These are phyloP conservation scores for Mnemiopsis leidyi DNA, from an alignment of 37 sponge, comb jelly and placozoan species.

Conservation along the genomic window DNA sequence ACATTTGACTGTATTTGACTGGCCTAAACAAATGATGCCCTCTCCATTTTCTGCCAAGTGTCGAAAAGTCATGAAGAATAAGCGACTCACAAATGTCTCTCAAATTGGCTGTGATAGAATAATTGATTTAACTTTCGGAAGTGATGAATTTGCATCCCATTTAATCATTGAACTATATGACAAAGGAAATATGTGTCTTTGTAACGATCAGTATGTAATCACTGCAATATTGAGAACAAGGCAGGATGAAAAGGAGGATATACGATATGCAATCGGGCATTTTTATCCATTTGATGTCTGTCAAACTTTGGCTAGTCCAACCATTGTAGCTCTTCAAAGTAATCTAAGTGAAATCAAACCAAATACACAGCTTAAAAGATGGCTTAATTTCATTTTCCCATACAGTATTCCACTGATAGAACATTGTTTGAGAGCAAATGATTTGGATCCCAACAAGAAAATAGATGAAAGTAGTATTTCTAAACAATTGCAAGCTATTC, in stretches of 20 bases:
- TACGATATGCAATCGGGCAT: slow-evolving; percentile 58
- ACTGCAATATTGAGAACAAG: slow-evolving; percentile 32
- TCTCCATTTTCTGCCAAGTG: slow-evolving; percentile 95
- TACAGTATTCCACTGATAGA: slow-evolving; percentile 28
- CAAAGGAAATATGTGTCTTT: slow-evolving; percentile 72
- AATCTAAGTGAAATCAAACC: neutral
- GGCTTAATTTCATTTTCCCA: neutral
- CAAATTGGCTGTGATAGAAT: slow-evolving; percentile 95
- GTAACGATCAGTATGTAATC: slow-evolving; percentile 39
- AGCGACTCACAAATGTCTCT: slow-evolving; percentile 73
- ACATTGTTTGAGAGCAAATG: neutral
- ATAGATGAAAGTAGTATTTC: neutral
- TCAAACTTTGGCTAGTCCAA: neutral
- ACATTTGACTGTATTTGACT: slow-evolving; percentile 93
- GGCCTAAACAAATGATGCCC: slow-evolving; percentile 93
- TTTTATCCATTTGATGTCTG: slow-evolving; percentile 29
- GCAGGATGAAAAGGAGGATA: slow-evolving; percentile 49
- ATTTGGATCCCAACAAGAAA: neutral
- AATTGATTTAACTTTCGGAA: slow-evolving; percentile 91
- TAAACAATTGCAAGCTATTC: neutral
- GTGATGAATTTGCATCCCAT: slow-evolving; percentile 84
- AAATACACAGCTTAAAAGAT: slow-evolving; percentile 28
- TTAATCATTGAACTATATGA: slow-evolving; percentile 95
- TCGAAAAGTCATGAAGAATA: slow-evolving; percentile 84
- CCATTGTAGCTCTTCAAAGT: neutral